phyloP scores from a whole-genome alignment of 2,113 vertebrate species.

The Rhinogobius similis region DNA sequence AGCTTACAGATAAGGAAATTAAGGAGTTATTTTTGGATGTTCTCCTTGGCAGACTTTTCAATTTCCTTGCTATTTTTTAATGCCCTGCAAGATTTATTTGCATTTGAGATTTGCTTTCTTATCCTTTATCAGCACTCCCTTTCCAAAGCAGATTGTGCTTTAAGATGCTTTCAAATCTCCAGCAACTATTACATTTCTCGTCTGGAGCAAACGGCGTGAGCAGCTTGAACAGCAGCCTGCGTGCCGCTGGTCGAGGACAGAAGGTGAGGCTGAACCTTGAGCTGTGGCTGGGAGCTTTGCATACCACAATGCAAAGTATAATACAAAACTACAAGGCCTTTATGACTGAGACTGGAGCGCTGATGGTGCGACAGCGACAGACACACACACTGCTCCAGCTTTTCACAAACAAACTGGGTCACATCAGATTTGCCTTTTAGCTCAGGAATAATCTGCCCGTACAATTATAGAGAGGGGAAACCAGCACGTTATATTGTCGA shows the following conservation, averaged over 20 bases:
- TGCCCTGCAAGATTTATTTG: neutral
- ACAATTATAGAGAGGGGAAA: neutral
- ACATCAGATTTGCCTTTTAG: neutral
- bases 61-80: conserved; percentile 2
- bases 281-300: neutral
- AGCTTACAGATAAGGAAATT: neutral
- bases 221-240: neutral
- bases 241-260: neutral
- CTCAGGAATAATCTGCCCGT: neutral
- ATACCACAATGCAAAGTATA: conserved; percentile 1
- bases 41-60: conserved; percentile 4
- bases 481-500: neutral
- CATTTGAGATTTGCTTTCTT: neutral
- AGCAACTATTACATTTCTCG: neutral
- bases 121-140: neutral
- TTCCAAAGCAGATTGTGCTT: neutral
- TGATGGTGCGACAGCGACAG: neutral
- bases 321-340: neutral
- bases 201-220: neutral
- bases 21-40: neutral
- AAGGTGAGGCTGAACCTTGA: conserved; percentile 2
- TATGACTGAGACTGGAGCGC: neutral
- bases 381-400: neutral
- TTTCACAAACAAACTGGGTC: conserved; percentile 4
- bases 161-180: conserved; percentile 5